Base-by-base conservation (phyloP, 2,113 vertebrate species). In the Addax nasomaculatus region DNA sequence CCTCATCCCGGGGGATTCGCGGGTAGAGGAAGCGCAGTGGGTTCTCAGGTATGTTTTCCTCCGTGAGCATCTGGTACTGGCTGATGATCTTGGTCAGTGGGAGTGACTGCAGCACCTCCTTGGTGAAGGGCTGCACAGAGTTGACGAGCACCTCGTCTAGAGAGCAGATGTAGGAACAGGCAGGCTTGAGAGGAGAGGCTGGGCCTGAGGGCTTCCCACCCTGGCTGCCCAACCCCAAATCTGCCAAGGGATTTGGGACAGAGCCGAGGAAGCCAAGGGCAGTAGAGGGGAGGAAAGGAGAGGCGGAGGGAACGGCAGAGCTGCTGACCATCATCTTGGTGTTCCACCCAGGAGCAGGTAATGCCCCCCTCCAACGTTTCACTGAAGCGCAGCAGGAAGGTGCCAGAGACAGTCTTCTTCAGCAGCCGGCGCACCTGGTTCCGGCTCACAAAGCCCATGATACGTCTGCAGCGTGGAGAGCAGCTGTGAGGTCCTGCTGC, bases 331-430 rank as follows among this genome's bases (percentile, higher is more conserved):
- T 86, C 98, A 0, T 92, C 58, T 4, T 96, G 98, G 85, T 98
- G 99, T 29, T 99, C 99, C 97, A 99, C 99, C 99, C 99, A 99
- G 25, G 99, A 99, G 98, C 99, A 99, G 55, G 99, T 99, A 96
- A 99, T 99, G 95, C 99, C 98, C 55, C 99, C 99, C 85, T 99
- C 96, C 45, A 58, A 95, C 19, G 99, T 99, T 98, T 99, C 99
- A 27, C 99, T 99, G 98, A 99, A 99, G 30, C 99, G 99, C 86
- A 99, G 98, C 55, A 99, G 98, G 95, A 99, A 99, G 0, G 99
- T 99, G 29, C 99, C 99, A 0, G 98, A 96, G 39, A 97, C 67
- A 90, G 98, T 99, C 76, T 97, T 99, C 98, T 99, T 99, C 84
- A 99, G 98, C 95, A 99, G 98, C 12, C 95, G 91, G 85, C 98